A percentile compares a stretch with the other conserved stretches of the same genome.
phyloP scores from a whole-genome alignment of 2,888 invertebrate genomes.

The Apamea anceps region DNA sequence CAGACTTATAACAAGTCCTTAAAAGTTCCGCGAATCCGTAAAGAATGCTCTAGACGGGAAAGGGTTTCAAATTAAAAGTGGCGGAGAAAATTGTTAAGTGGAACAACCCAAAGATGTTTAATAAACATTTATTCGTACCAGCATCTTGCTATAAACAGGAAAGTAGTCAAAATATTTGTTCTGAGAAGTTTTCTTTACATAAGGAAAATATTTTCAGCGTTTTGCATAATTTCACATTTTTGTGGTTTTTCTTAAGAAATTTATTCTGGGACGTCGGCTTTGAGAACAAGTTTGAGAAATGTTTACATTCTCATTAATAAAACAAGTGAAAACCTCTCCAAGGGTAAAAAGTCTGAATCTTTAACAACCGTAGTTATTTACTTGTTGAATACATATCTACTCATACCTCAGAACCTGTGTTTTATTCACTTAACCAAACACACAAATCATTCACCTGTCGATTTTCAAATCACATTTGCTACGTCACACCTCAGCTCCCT shows the following conservation, averaged over 20 bases:
- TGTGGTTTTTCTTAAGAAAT: conserved; percentile 48
- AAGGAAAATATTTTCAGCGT: conserved; percentile 35
- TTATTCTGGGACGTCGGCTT: conserved; percentile 38
- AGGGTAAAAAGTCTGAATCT: neutral
- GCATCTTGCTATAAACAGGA: conserved; percentile 42
- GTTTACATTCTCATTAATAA: conserved; percentile 51
- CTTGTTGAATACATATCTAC: conserved; percentile 4
- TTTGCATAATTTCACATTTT: conserved; percentile 54
- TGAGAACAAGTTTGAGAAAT: conserved; percentile 25
- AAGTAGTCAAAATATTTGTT: conserved; percentile 55
- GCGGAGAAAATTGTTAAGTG: conserved; percentile 20
- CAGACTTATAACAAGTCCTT: conserved; percentile 13
- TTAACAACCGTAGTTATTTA: neutral
- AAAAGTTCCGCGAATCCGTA: conserved; percentile 33
- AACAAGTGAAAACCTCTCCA: conserved; percentile 18
- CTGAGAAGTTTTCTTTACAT: conserved; percentile 44
- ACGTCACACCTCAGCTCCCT: conserved; percentile 14
- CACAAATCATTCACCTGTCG: conserved; percentile 16
- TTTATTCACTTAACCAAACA: conserved; percentile 9
- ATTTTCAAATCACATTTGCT: conserved; percentile 48
- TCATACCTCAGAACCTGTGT: neutral
- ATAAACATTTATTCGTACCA: conserved; percentile 43
- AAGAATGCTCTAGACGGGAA: conserved; percentile 36
- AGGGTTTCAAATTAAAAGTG: conserved; percentile 50
- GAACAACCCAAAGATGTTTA: conserved; percentile 23